A percentile compares a stretch with the other conserved stretches of the same genome.
These are phyloP conservation scores for Epirrita christyi DNA, from an alignment of 2,888 invertebrate species.

Conservation along the genomic window DNA sequence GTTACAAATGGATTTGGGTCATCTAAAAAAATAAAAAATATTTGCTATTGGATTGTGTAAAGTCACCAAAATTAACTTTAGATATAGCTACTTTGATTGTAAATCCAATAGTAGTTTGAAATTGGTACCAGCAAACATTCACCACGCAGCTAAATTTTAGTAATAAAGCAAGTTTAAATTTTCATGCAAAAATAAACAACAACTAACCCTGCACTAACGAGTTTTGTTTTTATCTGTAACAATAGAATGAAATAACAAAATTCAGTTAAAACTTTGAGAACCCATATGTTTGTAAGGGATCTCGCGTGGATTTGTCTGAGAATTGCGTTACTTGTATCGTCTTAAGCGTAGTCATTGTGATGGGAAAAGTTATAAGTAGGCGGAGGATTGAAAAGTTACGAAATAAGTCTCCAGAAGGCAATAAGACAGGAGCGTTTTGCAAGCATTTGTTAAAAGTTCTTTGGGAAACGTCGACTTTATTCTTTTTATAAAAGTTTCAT, in stretches of 20 bases:
- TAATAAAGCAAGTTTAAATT: not conserved
- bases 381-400: conserved; percentile 68
- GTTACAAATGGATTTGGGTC: no score
- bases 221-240: conserved; percentile 28
- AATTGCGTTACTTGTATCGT: conserved; percentile 69
- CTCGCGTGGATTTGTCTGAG: conserved; percentile 56
- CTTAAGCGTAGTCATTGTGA: conserved; percentile 69
- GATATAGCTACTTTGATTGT: conserved; percentile 6
- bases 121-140: not conserved
- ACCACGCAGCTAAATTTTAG: not conserved
- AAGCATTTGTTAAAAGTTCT: conserved; percentile 66
- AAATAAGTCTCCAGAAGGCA: conserved; percentile 63
- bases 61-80: not conserved
- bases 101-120: conserved; percentile 7
- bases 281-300: conserved; percentile 49
- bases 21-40: no score
- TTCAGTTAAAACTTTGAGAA: conserved; percentile 47
- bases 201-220: conserved; percentile 7
- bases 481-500: conserved; percentile 40
- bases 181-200: not conserved
- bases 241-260: conserved; percentile 40
- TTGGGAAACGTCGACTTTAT: conserved; percentile 49
- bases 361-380: conserved; percentile 75
- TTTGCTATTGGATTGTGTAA: no score
- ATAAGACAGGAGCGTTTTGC: conserved; percentile 63